A percentile compares a stretch with the other conserved stretches of the same genome.
These are phyloP conservation scores for Euplagia quadripunctaria DNA, from an alignment of 2,888 invertebrate genomes.

Conservation along the genomic window DNA sequence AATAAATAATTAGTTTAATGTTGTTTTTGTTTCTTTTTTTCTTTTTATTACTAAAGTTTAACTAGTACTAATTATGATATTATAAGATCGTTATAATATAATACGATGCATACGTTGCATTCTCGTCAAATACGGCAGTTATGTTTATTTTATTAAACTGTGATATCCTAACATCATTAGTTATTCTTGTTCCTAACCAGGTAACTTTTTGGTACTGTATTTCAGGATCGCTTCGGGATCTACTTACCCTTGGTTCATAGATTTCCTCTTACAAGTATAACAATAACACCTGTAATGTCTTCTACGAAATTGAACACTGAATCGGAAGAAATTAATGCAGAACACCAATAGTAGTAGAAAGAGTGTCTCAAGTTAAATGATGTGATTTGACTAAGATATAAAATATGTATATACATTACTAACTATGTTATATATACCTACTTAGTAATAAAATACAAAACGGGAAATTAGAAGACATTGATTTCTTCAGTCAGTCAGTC, in stretches of 20 bases:
- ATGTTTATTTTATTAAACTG: too few species aligned
- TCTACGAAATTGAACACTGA: background rate
- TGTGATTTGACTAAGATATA: background rate
- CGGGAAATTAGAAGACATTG: too few species aligned
- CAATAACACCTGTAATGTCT: conserved; percentile 61
- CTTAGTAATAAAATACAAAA: background rate
- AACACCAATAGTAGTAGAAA: background rate
- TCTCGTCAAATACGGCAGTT: too few species aligned
- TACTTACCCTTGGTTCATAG: conserved; percentile 63
- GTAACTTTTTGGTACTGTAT: background rate
- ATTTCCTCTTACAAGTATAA: conserved; percentile 59
- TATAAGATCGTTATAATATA: too few species aligned
- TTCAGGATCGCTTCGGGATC: conserved; percentile 80
- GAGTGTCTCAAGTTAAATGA: background rate
- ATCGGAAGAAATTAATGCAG: background rate
- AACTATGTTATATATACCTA: background rate
- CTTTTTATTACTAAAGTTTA: too few species aligned
- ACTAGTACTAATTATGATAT: too few species aligned
- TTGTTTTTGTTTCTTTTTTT: too few species aligned
- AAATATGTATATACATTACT: background rate
- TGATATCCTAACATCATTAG: too few species aligned
- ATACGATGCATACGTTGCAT: too few species aligned
- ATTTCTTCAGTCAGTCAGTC: too few species aligned
- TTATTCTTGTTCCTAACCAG: too few species aligned
- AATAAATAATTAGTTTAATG: too few species aligned